phyloP scores from a whole-genome alignment of 2,888 invertebrate species.

The Epistrophe grossulariae region DNA sequence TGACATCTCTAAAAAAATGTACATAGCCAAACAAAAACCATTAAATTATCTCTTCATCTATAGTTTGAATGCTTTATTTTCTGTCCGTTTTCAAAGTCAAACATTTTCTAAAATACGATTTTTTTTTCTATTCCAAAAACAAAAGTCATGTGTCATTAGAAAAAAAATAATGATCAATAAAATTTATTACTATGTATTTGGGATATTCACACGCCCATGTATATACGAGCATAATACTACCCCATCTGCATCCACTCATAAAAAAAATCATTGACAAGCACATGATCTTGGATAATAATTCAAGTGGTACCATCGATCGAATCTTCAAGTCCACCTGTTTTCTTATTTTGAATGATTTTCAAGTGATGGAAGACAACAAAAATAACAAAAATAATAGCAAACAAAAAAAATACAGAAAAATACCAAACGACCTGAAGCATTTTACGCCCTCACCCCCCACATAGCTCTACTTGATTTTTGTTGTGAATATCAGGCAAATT shows the following conservation, averaged over 20 bases:
- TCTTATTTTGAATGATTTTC: constrained; percentile 22
- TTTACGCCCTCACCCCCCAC: neutral
- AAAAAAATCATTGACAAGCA: constrained; percentile 35
- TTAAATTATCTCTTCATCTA: too few relatives aligned
- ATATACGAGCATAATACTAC: too few relatives aligned
- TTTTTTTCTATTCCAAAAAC: neutral
- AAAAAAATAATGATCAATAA: constrained; percentile 6
- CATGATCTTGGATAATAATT: constrained; percentile 52
- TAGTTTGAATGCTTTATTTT: too few relatives aligned
- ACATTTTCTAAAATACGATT: neutral
- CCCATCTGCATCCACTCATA: constrained; percentile 38
- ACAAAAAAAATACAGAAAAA: neutral
- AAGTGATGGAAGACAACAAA: constrained; percentile 12
- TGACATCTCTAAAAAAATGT: too few relatives aligned
- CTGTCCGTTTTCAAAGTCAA: constrained; percentile 7
- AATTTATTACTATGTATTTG: neutral
- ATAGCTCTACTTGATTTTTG: neutral
- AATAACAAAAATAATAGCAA: neutral
- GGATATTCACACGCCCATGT: constrained; percentile 25
- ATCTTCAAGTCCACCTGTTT: constrained; percentile 54
- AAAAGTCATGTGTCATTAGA: constrained; percentile 8
- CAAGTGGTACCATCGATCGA: constrained; percentile 28
- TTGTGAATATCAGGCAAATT: constrained; percentile 52
- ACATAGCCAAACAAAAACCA: too few relatives aligned
- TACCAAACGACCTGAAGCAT: constrained; percentile 4